Evolutionary conservation across 2,113 vertebrate genomes (phyloP).

Genomic region (Dascyllus trimaculatus): DNA sequence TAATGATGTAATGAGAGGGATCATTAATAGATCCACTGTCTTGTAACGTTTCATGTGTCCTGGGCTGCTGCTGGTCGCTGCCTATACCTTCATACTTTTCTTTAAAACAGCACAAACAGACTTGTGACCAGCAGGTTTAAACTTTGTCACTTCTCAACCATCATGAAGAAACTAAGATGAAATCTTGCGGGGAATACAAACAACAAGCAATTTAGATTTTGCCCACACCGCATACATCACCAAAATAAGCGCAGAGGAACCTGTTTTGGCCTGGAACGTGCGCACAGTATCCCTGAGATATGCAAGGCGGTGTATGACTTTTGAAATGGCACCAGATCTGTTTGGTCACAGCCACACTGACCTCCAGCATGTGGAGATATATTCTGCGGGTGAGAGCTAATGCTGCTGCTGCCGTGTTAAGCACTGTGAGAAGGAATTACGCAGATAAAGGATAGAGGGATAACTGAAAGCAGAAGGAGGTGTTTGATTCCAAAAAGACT

Average conservation of each 20-base stretch:
- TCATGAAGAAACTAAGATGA: background rate
- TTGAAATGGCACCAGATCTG: conserved; percentile 21
- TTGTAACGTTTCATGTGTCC: background rate
- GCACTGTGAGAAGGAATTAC: conserved; percentile 37
- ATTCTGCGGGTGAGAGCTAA: conserved; percentile 10
- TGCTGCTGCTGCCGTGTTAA: conserved; percentile 18
- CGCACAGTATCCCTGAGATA: background rate
- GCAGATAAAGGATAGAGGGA: background rate
- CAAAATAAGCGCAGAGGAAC: conserved; percentile 2
- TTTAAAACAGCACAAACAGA: background rate
- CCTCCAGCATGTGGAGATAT: conserved; percentile 36
- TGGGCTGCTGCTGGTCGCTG: background rate
- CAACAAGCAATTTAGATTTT: background rate
- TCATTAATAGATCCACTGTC: conserved; percentile 25
- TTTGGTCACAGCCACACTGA: conserved; percentile 39
- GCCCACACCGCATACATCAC: background rate
- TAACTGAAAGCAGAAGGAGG: background rate
- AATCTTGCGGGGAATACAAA: background rate
- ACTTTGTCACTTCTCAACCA: background rate
- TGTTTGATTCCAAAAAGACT: background rate
- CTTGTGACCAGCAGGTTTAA: background rate
- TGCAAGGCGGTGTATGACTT: background rate
- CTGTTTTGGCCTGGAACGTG: background rate
- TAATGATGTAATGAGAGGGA: conserved; percentile 41
- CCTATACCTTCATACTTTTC: background rate